Evolutionary conservation across 2,888 invertebrate genomes (phyloP), one percentile per base, ranked within the genome.

Genomic region (Trissolcus brochymenae): DNA sequence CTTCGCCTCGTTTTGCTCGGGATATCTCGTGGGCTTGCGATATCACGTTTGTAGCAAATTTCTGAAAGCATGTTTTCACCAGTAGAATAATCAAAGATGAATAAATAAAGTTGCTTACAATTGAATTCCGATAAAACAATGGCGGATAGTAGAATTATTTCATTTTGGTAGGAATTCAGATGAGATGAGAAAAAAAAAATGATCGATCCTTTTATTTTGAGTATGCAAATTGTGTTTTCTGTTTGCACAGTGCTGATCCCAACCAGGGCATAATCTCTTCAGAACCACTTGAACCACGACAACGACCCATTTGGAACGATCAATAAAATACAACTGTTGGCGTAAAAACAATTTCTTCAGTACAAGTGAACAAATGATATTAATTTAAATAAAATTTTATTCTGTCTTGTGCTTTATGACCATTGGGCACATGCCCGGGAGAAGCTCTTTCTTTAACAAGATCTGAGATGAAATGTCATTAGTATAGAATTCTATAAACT

Each of bases 11-110:
- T 89, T 96, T 95, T 81, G 95, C 95, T 79, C 98, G 92, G 13
- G 96, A 95, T 51, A 98, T 97, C 88, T 97, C 95, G 87, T 98
- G 97, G 85, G 95, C 94, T 89, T 99, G 98, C 87, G 94, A 95
- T 25, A 95, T 95, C 64, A 98, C 97, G 90, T 98, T 98, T 2
- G 82, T 82, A 4, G 84, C 81, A 3, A 76, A 60, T 29, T 64
- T 81, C 82, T 81, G 50, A 54, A 68, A 65, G 55, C 1, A 25
- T 60, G 19, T 2, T n/a, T 25, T 4, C 13, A 66, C 17, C 4
- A 46, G 16, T 16, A 16, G 3, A 25, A 25, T 25, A 4, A 25
- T 25, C 4, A 4, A 25, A 25, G 4, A 6, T 25, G 3, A 6
- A 3, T 25, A 4, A 25, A 3, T 25, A 25, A 25, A 25, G 25